Base-by-base conservation (phyloP, 2,888 invertebrate species). In the Glomeris marginata region DNA sequence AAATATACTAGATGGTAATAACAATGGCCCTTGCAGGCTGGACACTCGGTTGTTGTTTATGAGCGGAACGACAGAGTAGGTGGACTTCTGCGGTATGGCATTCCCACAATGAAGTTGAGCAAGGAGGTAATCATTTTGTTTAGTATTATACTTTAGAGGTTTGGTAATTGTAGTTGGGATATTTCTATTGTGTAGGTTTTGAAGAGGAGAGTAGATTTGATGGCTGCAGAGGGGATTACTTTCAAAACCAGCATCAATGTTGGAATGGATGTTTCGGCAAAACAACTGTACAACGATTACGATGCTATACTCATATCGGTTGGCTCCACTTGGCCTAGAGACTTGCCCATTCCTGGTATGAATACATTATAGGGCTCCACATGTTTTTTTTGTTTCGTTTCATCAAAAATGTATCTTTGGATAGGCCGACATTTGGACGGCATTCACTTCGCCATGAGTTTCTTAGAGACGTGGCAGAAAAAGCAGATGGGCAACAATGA, bases 401-500 rank as follows among this genome's bases (percentile, higher is more conserved):
- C 13, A 34, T 33, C 22, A 40, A 28, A 10, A n/a, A 37, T 20
- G 4, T 50, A 21, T 45, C 49, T 35, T 35, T 38, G 2, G 87
- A 47, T 78, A 63, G 90, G 94, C 50, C 78, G 95, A 10, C 77
- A 94, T 63, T 71, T 94, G 35, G 77, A 80, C 59, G 97, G 97
- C 52, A 91, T 98, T 60, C 84, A 95, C 71, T 98, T 84, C 71
- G 98, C 98, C 2, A 97, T 98, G 84, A 88, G 86, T 66, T 98
- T 92, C 73, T 74, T 98, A 50, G 92, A 97, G 69, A 81, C 80
- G 52, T 94, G 92, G 83, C 98, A 98, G 71, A 90, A 94, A 72
- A 82, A 84, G 62, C 91, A 94, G 66, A 75, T 84, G 68, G 88
- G 87, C 8, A 52, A 53, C 21, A 73, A 73, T 58, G 61, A 63